A percentile compares a stretch with the other conserved stretches of the same genome.
These are phyloP conservation scores for Chaetorhynchus papuensis DNA, from an alignment of 2,113 vertebrate species.

Conservation along the genomic window DNA sequence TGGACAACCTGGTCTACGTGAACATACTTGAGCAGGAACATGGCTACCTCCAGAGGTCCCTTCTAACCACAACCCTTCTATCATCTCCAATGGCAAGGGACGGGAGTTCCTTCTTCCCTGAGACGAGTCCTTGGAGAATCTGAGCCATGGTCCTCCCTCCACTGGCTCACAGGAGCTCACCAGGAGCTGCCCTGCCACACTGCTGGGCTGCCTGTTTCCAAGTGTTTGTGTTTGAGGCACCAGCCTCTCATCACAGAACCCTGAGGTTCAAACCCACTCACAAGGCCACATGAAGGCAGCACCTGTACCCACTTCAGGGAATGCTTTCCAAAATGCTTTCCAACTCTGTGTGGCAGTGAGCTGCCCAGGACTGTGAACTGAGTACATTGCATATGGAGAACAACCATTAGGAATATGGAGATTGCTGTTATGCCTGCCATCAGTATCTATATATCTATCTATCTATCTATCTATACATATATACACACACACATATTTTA, in stretches of 20 bases:
- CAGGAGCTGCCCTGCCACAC: rapidly evolving
- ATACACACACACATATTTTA: background rate
- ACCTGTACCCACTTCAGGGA: background rate
- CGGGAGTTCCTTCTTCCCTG: background rate
- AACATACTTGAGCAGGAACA: background rate
- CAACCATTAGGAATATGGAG: background rate
- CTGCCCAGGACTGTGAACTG: background rate
- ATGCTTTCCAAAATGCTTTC: background rate
- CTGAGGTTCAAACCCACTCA: background rate
- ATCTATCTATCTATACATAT: too few species aligned
- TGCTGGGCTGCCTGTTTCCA: background rate
- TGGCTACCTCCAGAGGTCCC: rapidly evolving
- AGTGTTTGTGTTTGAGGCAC: background rate
- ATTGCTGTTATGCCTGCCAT: background rate
- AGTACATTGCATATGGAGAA: background rate
- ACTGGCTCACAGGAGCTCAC: rapidly evolving
- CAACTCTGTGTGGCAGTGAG: background rate
- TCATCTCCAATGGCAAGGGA: background rate
- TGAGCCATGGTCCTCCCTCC: rapidly evolving
- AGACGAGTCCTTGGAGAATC: background rate
- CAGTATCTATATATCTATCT: too few species aligned
- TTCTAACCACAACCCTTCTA: background rate
- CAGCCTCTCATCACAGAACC: background rate
- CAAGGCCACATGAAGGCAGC: background rate
- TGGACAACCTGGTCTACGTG: background rate